These are phyloP conservation scores for Babyrousa celebensis DNA, from an alignment of 2,797 vertebrate species.

Conservation along the genomic window DNA sequence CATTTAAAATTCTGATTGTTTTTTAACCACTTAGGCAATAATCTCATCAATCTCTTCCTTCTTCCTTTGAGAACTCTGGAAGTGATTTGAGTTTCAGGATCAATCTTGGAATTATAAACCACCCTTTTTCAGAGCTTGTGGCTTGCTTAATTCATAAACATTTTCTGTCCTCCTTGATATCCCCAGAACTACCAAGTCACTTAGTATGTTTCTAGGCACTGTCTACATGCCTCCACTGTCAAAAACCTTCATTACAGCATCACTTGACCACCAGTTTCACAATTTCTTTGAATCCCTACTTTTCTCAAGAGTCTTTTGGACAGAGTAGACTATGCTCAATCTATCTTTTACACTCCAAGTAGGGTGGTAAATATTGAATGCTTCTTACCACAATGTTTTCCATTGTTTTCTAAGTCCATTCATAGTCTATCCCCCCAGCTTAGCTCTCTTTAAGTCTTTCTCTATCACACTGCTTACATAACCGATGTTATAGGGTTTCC, in stretches of 20 bases:
- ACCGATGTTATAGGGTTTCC: background rate
- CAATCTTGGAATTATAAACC: background rate
- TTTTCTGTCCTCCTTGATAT: background rate
- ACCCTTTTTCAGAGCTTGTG: background rate
- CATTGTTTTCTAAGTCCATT: background rate
- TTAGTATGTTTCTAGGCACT: too few species aligned
- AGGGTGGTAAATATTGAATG: background rate
- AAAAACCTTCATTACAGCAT: background rate
- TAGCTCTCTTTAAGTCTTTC: background rate
- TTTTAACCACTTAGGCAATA: background rate
- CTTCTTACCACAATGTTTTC: background rate
- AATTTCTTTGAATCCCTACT: background rate
- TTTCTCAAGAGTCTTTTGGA: background rate
- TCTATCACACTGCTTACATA: background rate
- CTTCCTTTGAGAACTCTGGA: background rate
- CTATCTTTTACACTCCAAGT: background rate
- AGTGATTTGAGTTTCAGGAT: background rate
- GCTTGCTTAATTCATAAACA: background rate
- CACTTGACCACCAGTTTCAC: background rate
- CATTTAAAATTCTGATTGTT: background rate
- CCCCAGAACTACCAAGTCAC: background rate
- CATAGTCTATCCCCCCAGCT: background rate
- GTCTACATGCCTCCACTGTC: background rate
- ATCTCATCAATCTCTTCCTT: background rate
- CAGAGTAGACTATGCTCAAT: background rate